A percentile compares a stretch with the other conserved stretches of the same genome.
Conservation (phyloP, 1,140 invertebrate species). For the Charaxes varanes region DNA sequence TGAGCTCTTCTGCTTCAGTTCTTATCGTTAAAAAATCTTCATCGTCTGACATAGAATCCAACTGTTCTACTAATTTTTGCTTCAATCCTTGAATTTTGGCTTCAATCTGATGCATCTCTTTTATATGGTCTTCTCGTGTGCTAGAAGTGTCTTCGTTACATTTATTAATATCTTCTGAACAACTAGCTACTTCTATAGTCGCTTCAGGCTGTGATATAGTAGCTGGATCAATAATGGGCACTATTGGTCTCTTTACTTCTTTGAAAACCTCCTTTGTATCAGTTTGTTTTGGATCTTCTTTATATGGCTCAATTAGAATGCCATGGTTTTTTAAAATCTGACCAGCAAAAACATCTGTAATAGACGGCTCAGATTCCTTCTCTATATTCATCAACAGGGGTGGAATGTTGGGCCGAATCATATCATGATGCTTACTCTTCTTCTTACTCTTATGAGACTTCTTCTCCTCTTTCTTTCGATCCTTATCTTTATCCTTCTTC, state of each 20-base stretch:
- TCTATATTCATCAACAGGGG: conserved; percentile 71
- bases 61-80: conserved; percentile 69
- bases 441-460: conserved; percentile 56
- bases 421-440: conserved; percentile 60
- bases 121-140: conserved; percentile 42
- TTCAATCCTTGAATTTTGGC: conserved; percentile 73
- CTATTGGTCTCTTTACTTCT: conserved; percentile 51
- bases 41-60: conserved; percentile 74
- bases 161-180: conserved; percentile 11
- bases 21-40: conserved; percentile 78
- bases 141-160: conserved; percentile 12
- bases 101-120: conserved; percentile 73
- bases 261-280: conserved; percentile 44
- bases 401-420: conserved; percentile 65
- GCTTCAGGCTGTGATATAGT: conserved; percentile 46
- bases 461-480: conserved; percentile 48
- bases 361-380: conserved; percentile 73
- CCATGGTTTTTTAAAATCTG: conserved; percentile 73
- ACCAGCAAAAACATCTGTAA: conserved; percentile 77
- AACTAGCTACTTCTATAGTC: no score
- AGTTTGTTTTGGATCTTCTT: conserved; percentile 40
- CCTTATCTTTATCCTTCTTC: conserved; percentile 52
- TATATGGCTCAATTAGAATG: conserved; percentile 41
- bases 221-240: conserved; percentile 68
- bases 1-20: conserved; percentile 76